These are phyloP conservation scores for Sycophila texana DNA, from an alignment of 2,888 invertebrate species.

Conservation along the genomic window DNA sequence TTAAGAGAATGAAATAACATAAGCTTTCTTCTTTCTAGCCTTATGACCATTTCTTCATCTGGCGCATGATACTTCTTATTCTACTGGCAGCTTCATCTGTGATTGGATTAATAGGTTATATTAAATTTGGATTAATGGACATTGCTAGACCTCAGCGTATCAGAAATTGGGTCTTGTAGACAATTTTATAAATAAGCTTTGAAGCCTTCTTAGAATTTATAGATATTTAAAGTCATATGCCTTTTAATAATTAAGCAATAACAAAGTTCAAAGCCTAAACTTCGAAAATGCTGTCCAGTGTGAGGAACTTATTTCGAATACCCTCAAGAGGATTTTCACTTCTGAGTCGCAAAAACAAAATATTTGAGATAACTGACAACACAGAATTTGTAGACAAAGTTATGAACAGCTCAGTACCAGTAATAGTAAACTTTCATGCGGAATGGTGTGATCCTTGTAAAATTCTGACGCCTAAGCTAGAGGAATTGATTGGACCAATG, in stretches of 20 bases:
- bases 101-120: conserved; percentile 75
- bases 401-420: conserved; percentile 89
- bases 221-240: conserved; percentile 24
- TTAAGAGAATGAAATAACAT: conserved; percentile 64
- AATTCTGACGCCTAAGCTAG: conserved; percentile 89
- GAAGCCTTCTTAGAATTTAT: conserved; percentile 13
- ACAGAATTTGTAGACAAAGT: conserved; percentile 88
- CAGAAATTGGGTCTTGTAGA: conserved; percentile 73
- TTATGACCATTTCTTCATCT: conserved; percentile 78
- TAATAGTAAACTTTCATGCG: conserved; percentile 94
- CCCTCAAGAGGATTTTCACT: conserved; percentile 67
- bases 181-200: conserved; percentile 28
- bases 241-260: conserved; percentile 32
- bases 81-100: conserved; percentile 75
- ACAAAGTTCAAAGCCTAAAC: conserved; percentile 57
- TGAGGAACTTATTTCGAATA: conserved; percentile 60
- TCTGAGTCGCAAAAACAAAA: conserved; percentile 65
- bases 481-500: conserved; percentile 85
- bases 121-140: conserved; percentile 77
- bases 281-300: conserved; percentile 69
- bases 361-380: conserved; percentile 81
- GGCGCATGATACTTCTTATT: conserved; percentile 76
- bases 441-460: conserved; percentile 95
- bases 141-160: conserved; percentile 75
- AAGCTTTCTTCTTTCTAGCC: conserved; percentile 74